phyloP scores from a whole-genome alignment of 2,113 vertebrate genomes.

The Elanoides forficatus region DNA sequence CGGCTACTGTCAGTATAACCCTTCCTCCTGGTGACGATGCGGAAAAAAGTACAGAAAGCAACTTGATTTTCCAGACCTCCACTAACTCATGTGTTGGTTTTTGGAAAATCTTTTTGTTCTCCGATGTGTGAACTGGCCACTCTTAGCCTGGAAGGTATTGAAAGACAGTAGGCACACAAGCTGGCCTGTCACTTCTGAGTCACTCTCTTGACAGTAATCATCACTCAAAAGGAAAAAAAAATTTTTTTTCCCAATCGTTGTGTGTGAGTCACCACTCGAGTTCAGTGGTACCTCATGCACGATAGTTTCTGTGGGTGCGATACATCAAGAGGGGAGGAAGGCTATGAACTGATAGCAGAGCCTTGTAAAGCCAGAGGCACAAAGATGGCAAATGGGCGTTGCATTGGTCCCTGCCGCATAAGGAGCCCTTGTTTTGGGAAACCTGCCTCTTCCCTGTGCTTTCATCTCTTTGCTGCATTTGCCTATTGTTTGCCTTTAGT shows the following conservation, averaged over 20 bases:
- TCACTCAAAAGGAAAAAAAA: not conserved
- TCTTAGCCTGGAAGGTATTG: not conserved
- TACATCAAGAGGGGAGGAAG: not conserved
- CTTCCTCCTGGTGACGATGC: not conserved
- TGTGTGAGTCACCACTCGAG: not conserved
- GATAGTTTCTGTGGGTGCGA: not conserved
- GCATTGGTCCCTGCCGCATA: not conserved
- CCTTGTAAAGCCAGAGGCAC: not conserved
- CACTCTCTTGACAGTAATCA: not conserved
- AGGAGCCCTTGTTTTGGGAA: not conserved
- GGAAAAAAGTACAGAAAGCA: not conserved
- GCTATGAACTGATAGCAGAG: not conserved
- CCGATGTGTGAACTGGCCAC: not conserved
- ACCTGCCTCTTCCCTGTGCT: not conserved
- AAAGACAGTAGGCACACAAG: not conserved
- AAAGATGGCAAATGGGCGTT: accelerated
- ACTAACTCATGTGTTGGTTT: not conserved
- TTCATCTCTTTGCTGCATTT: not conserved
- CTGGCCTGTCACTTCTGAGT: not conserved
- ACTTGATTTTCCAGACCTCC: not conserved
- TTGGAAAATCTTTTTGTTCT: not conserved
- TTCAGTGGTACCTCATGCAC: not conserved
- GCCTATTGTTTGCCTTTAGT: not conserved
- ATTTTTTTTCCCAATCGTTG: accelerated
- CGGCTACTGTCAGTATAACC: not conserved